A percentile compares a stretch with the other conserved stretches of the same genome.
These are phyloP conservation scores for Halocynthia aurantium DNA, from an alignment of 23 tunicate species.

Conservation along the genomic window DNA sequence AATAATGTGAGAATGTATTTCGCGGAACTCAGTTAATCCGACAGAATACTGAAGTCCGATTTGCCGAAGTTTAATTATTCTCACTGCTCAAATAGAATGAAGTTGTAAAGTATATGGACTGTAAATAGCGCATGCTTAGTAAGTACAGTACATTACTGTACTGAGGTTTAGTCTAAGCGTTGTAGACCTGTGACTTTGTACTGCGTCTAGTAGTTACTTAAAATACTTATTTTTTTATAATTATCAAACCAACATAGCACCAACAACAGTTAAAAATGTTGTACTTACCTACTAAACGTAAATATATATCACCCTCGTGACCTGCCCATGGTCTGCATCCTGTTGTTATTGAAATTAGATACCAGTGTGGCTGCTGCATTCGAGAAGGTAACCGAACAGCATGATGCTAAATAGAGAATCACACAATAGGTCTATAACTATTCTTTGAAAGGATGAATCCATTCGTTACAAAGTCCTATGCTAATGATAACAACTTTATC, in stretches of 20 bases:
- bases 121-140: constrained; percentile 2
- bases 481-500: no score
- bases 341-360: constrained; percentile 46
- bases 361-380: constrained; percentile 53
- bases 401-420: constrained; percentile 41
- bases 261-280: not conserved
- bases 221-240: not conserved
- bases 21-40: not conserved
- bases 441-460: no score
- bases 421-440: no score
- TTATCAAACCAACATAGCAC: not conserved
- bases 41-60: not conserved
- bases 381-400: constrained; percentile 61
- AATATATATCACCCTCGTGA: constrained; percentile 69
- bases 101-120: not conserved
- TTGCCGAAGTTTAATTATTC: not conserved
- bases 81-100: not conserved
- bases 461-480: no score
- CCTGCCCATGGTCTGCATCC: constrained; percentile 95
- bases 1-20: not conserved
- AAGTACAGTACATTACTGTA: constrained; percentile 10
- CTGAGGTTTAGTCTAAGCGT: not conserved
- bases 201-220: not conserved
- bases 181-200: not conserved
- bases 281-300: constrained; percentile 53